Evolutionary conservation across 2,797 vertebrate species (phyloP).

Genomic region (Orientallactaga sibirica): DNA sequence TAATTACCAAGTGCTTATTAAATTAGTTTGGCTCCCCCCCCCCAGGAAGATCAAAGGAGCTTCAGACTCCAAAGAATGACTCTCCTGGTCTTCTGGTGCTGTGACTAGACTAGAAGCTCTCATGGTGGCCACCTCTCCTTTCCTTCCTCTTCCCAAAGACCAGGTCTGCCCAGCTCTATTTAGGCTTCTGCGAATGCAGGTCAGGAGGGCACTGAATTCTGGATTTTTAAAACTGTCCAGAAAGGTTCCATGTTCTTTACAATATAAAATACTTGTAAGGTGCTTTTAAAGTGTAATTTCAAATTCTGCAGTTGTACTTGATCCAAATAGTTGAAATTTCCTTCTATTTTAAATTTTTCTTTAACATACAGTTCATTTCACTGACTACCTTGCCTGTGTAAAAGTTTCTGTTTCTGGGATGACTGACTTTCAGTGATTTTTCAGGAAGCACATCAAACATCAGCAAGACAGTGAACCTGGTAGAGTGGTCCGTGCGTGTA

Average conservation of each 20-base stretch:
- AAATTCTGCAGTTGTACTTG: background rate
- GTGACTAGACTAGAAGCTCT: background rate
- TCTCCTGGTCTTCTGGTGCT: background rate
- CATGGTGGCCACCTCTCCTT: background rate
- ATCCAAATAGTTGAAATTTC: background rate
- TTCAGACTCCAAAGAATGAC: background rate
- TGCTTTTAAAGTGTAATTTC: conserved; percentile 8
- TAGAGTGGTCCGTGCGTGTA: accelerated
- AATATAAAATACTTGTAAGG: background rate
- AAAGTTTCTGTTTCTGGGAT: conserved; percentile 43
- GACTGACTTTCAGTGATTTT: conserved; percentile 30
- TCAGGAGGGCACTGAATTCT: background rate
- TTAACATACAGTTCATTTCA: background rate
- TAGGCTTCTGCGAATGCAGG: background rate
- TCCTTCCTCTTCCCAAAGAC: background rate
- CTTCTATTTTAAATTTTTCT: background rate
- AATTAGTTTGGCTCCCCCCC: background rate
- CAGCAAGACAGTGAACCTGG: background rate
- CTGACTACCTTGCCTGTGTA: background rate
- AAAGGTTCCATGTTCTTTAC: background rate
- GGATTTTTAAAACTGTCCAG: conserved; percentile 2
- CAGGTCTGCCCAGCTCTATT: background rate
- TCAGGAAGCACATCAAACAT: conserved; percentile 2
- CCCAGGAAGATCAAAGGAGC: background rate
- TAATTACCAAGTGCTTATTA: conserved; percentile 32